A percentile compares a stretch with the other conserved stretches of the same genome.
Conservation (phyloP, 2,113 vertebrate genomes). For the Poecilia latipinna region DNA sequence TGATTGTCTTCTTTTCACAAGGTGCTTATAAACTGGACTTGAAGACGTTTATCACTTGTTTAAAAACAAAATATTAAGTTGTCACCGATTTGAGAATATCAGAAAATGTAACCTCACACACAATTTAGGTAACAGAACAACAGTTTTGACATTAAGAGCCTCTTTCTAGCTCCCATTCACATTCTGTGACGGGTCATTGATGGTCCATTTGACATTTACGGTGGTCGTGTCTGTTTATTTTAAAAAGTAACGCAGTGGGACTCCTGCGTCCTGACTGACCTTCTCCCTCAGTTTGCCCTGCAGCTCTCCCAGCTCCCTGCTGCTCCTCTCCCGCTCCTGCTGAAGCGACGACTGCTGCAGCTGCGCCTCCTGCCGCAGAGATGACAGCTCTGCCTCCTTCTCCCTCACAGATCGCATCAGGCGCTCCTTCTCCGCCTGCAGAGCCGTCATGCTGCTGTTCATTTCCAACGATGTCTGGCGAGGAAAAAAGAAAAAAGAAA, state of each 20-base stretch:
- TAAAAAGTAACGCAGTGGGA: background rate
- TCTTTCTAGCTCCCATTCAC: background rate
- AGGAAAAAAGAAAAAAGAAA: background rate
- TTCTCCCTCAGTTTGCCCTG: conserved; percentile 88
- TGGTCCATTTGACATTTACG: background rate
- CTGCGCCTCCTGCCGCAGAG: conserved; percentile 75
- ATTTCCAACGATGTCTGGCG: conserved; percentile 77
- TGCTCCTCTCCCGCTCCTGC: conserved; percentile 83
- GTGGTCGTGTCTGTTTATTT: background rate
- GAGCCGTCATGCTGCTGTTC: conserved; percentile 79
- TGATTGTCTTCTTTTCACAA: too few relatives aligned
- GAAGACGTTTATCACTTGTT: background rate
- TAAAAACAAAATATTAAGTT: background rate
- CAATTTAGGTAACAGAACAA: too few relatives aligned
- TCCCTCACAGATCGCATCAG: conserved; percentile 83
- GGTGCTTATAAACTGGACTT: too few relatives aligned
- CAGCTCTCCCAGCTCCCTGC: conserved; percentile 85
- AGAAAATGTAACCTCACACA: background rate
- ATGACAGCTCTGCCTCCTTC: conserved; percentile 87
- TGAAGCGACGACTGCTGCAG: conserved; percentile 85
- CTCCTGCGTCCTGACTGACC: conserved; percentile 75
- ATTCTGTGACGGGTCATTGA: background rate
- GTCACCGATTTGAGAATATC: background rate
- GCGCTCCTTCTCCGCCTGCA: conserved; percentile 87
- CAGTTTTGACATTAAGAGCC: background rate